A percentile compares a stretch with the other conserved stretches of the same genome.
Conservation (phyloP, 2,113 vertebrate species). For the Carollia perspicillata region DNA sequence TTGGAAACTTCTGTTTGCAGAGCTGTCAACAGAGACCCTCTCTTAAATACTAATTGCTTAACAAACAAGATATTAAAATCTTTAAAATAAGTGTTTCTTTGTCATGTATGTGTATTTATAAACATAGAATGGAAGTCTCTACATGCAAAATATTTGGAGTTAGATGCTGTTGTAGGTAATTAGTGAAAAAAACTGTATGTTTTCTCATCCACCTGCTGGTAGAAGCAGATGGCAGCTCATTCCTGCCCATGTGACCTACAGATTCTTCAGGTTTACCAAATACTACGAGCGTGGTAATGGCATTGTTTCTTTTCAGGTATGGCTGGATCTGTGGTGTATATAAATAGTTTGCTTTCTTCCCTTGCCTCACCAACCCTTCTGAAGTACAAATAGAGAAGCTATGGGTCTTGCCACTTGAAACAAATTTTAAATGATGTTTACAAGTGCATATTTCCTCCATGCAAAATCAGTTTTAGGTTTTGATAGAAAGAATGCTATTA, state of each 20-base stretch:
- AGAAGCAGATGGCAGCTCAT: slow-evolving; percentile 75
- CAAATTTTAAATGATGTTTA: not conserved
- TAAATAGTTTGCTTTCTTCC: not conserved
- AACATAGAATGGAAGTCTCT: slow-evolving; percentile 70
- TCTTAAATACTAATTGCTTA: slow-evolving; percentile 72
- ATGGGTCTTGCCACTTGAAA: not conserved
- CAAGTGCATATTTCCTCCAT: not conserved
- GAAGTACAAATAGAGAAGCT: not conserved
- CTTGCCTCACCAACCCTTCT: not conserved
- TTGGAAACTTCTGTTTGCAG: slow-evolving; percentile 60
- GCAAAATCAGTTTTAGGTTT: not conserved
- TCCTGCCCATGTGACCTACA: slow-evolving; percentile 78
- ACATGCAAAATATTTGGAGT: slow-evolving; percentile 76
- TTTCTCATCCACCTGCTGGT: slow-evolving; percentile 76
- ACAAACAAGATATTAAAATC: slow-evolving; percentile 76
- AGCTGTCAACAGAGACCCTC: slow-evolving; percentile 64
- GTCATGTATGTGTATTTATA: slow-evolving; percentile 77
- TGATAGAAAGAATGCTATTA: slow-evolving; percentile 7
- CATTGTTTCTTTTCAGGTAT: slow-evolving; percentile 66
- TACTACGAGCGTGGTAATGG: slow-evolving; percentile 27
- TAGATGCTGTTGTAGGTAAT: slow-evolving; percentile 78
- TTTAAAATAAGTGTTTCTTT: slow-evolving; percentile 78
- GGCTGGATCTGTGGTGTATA: not conserved
- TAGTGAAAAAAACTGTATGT: slow-evolving; percentile 74
- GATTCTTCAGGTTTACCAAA: slow-evolving; percentile 75